Evolutionary conservation across 2,888 invertebrate genomes (phyloP), one percentile per base, ranked within the genome.

Genomic region (Phasia obesa): DNA sequence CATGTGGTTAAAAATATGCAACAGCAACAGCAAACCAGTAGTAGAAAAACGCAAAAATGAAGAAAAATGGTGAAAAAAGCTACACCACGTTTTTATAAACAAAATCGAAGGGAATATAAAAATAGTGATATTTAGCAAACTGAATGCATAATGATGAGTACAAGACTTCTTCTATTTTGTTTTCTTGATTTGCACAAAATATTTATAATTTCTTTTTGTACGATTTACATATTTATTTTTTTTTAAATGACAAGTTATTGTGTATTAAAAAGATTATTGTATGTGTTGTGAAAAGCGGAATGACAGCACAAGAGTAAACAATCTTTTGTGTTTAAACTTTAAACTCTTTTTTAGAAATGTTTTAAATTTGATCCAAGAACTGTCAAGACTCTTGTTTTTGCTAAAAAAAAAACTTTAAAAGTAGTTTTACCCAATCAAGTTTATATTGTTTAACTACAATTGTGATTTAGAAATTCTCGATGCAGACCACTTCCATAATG

Each of bases 1-100:
- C 11, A 65, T 65, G 51, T 53, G 31, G 67, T 27, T 59, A 51
- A 59, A 74, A 42, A 76, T 11, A 42, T 57, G 47, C 38, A 27
- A 27, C 27, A 59, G 17, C 47, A 65, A 49, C 35, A 7, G 60
- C 2, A 51, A 51, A 7, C n/a, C n/a, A n/a, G n/a, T n/a, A n/a
- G n/a, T 11, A 35, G 27, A 57, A 57, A 64, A n/a, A 64, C 13
- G 42, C 23, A 53, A 55, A 27, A 55, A 9, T 1, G 5, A 59
- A 21, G 6, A 13, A 62, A 38, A 60, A 73, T n/a, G 19, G 42
- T 47, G 27, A 2, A 53, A 53, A 35, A 67, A n/a, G 9, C 4
- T 11, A 47, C 5, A 38, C 7, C 4, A 17, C 7, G 4, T 51
- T 35, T 31, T 19, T 23, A n/a, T 6, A 35, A 35, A 31, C 1